A percentile compares a stretch with the other conserved stretches of the same genome.
Evolutionary conservation across 2,113 vertebrate species (phyloP).

Genomic region (Elephas maximus): DNA sequence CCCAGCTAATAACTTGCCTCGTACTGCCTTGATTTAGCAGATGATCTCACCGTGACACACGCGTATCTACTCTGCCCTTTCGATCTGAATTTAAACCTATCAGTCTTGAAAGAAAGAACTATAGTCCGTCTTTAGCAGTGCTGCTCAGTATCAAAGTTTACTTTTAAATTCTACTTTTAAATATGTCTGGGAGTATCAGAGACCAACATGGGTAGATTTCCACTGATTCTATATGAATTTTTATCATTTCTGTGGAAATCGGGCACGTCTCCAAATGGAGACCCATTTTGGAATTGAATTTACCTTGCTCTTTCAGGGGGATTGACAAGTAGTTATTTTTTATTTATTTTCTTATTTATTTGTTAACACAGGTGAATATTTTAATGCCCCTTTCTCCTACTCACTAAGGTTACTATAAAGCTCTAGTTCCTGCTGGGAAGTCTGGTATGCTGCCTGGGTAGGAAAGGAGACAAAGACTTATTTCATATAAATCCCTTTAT

Average conservation of each 20-base stretch:
- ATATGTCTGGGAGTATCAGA: slow-evolving; percentile 43
- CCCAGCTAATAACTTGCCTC: background rate
- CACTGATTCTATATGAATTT: slow-evolving; percentile 16
- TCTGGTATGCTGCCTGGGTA: background rate
- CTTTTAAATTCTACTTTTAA: slow-evolving; percentile 29
- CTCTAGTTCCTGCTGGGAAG: background rate
- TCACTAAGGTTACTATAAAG: slow-evolving; percentile 22
- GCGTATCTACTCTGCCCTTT: background rate
- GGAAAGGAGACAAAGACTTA: slow-evolving; percentile 20
- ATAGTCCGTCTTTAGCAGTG: background rate
- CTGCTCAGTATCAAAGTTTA: background rate
- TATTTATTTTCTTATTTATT: slow-evolving; percentile 10
- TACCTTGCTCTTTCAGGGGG: background rate
- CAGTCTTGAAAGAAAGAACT: background rate
- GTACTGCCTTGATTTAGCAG: background rate
- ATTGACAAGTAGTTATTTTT: background rate
- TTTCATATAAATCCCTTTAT: background rate
- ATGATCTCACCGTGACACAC: background rate
- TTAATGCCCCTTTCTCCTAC: background rate
- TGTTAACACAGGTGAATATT: background rate
- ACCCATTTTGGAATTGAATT: slow-evolving; percentile 26
- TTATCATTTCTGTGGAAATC: slow-evolving; percentile 28
- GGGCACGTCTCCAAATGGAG: background rate
- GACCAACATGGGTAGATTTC: background rate
- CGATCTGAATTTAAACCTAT: slow-evolving; percentile 45